Conservation (phyloP, 2,113 vertebrate species). For the Anoura caudifer region DNA sequence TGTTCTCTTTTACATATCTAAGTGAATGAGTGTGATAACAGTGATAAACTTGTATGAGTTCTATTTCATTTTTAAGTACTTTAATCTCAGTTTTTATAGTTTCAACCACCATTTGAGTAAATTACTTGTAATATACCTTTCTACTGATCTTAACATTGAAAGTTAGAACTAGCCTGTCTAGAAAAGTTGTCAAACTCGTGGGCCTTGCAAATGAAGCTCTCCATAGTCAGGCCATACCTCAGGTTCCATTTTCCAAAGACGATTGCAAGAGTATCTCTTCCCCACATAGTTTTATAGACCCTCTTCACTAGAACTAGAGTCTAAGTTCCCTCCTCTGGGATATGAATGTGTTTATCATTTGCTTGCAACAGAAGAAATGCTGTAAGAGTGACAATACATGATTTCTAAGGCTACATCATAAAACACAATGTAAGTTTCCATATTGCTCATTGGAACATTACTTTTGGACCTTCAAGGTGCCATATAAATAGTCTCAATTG, state of each 20-base stretch:
- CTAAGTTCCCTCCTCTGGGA: background rate
- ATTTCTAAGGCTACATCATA: background rate
- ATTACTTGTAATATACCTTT: background rate
- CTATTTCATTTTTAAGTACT: background rate
- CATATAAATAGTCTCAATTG: background rate
- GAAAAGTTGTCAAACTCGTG: background rate
- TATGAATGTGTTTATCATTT: background rate
- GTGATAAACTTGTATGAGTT: background rate
- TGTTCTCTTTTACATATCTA: conserved; percentile 1
- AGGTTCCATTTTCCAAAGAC: background rate
- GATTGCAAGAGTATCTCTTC: background rate
- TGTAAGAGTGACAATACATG: background rate
- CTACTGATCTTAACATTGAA: background rate
- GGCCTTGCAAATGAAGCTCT: background rate
- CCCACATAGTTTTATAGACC: background rate
- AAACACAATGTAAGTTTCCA: background rate
- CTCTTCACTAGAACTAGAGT: background rate
- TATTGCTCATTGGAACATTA: background rate
- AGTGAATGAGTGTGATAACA: background rate
- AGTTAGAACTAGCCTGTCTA: background rate
- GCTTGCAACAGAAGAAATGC: background rate
- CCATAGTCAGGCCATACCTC: background rate
- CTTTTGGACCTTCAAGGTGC: background rate
- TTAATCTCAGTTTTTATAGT: conserved; percentile 5
- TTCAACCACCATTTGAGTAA: conserved; percentile 16